These are phyloP conservation scores for Climacteris rufus DNA, from an alignment of 2,113 vertebrate species.

Conservation along the genomic window DNA sequence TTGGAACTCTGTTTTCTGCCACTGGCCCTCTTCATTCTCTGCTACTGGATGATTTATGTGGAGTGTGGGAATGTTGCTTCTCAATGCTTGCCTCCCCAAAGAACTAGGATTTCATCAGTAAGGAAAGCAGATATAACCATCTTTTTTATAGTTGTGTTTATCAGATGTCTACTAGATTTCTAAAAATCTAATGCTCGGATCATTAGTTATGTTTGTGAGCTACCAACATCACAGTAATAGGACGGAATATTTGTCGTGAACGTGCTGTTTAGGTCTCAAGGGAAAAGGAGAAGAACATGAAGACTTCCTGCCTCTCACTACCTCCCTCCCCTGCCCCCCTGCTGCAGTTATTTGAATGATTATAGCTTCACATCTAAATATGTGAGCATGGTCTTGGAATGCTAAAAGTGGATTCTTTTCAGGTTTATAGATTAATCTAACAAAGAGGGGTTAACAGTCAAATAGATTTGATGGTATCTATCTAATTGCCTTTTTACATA, in stretches of 20 bases:
- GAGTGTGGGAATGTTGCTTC: neutral
- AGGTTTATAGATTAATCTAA: slow-evolving; percentile 51
- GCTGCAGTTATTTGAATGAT: neutral
- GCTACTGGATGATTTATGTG: neutral
- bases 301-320: neutral
- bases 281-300: neutral
- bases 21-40: neutral
- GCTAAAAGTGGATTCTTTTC: slow-evolving; percentile 33
- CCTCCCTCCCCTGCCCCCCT: neutral
- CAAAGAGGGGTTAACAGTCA: slow-evolving; percentile 57
- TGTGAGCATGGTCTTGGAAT: slow-evolving; percentile 11
- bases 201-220: neutral
- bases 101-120: neutral
- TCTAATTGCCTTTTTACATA: slow-evolving; percentile 60
- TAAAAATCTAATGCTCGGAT: neutral
- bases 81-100: neutral
- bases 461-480: slow-evolving; percentile 43
- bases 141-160: neutral
- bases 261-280: neutral
- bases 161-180: neutral
- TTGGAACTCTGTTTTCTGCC: slow-evolving; percentile 14
- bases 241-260: slow-evolving; percentile 5
- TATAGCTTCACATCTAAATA: slow-evolving; percentile 8
- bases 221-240: neutral
- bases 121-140: neutral